phyloP scores from a whole-genome alignment of 2,113 vertebrate species.

The Osmerus eperlanus region DNA sequence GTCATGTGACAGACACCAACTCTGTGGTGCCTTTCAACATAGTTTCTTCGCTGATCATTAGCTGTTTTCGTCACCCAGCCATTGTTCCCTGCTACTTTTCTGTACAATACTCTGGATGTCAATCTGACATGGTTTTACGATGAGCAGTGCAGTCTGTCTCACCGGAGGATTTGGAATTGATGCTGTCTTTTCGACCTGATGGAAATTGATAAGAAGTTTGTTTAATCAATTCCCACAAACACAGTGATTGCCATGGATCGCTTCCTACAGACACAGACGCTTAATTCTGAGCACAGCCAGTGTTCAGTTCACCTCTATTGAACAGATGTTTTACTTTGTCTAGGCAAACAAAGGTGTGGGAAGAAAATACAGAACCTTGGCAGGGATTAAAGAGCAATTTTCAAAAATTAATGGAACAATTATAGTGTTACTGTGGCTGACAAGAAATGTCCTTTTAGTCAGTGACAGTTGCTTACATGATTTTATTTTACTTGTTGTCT shows the following conservation, averaged over 20 bases:
- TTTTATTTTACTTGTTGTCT: too few relatives aligned
- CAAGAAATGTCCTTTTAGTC: too few relatives aligned
- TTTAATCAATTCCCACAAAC: slow-evolving; percentile 19
- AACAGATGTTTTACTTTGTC: slow-evolving; percentile 1
- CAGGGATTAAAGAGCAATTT: too few relatives aligned
- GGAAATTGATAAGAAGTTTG: slow-evolving; percentile 10
- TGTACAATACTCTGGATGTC: background rate
- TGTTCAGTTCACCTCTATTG: slow-evolving; percentile 2
- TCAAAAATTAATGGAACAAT: too few relatives aligned
- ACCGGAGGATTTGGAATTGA: slow-evolving; percentile 9
- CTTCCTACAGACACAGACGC: slow-evolving; percentile 6
- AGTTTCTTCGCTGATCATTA: background rate
- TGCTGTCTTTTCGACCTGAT: slow-evolving; percentile 1
- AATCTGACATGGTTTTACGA: background rate
- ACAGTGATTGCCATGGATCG: slow-evolving; percentile 18
- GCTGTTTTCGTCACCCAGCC: background rate
- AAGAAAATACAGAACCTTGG: too few relatives aligned
- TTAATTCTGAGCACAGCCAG: slow-evolving; percentile 4
- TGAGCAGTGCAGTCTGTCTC: slow-evolving; percentile 5
- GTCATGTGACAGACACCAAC: too few relatives aligned
- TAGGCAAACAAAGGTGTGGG: background rate
- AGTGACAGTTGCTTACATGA: too few relatives aligned
- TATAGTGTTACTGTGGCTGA: too few relatives aligned
- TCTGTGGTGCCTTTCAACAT: too few relatives aligned
- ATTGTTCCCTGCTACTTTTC: too few relatives aligned